Evolutionary conservation across 2,113 vertebrate genomes (phyloP).

Genomic region (Tragelaphus strepsiceros): DNA sequence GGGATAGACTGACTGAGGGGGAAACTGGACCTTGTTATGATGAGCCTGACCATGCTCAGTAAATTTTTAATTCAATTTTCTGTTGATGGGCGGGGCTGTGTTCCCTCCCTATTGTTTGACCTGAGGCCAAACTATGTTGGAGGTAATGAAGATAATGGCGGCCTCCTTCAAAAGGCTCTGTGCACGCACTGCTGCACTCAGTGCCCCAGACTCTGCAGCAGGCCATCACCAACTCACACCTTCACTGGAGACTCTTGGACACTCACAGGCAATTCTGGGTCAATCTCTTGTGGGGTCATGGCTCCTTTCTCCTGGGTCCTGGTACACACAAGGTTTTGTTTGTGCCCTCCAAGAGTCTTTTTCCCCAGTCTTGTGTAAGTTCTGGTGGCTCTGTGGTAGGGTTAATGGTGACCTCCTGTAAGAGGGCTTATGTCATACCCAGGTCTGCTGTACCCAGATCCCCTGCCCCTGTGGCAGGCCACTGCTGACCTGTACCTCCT

Average conservation of each 20-base stretch:
- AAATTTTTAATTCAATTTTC: neutral
- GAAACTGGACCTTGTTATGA: neutral
- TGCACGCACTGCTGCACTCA: neutral
- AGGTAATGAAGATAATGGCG: neutral
- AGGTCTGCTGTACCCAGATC: neutral
- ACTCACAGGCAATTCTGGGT: neutral
- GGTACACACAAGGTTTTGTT: neutral
- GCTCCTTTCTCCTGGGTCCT: neutral
- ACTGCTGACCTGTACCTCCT: neutral
- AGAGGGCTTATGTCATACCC: neutral
- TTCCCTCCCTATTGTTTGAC: neutral
- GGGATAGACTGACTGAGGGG: neutral
- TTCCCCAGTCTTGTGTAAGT: neutral
- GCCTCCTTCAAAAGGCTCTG: neutral
- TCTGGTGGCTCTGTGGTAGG: neutral
- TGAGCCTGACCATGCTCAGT: neutral
- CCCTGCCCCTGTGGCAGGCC: neutral
- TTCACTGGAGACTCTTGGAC: neutral
- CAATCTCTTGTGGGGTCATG: neutral
- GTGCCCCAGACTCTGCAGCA: neutral
- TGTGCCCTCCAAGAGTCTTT: neutral
- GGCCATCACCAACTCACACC: accelerated
- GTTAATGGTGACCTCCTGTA: neutral
- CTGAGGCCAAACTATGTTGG: neutral
- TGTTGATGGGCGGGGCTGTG: neutral